Conservation (phyloP, 92 coral and sea anemone genomes). For the Muricea muricata region DNA sequence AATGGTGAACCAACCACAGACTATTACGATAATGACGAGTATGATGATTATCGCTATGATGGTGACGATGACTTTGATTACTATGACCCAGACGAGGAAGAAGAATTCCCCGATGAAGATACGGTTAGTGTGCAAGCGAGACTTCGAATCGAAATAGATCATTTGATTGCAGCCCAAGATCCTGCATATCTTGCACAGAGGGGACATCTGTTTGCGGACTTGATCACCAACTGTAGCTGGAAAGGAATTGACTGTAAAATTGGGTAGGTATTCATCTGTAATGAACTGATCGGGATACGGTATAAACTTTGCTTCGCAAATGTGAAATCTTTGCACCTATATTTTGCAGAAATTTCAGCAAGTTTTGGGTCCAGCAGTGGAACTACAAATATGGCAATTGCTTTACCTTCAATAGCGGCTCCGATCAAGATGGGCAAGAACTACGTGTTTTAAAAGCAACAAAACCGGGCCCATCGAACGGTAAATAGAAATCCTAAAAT, state of each 20-base stretch:
- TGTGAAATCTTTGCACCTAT: too few relatives aligned
- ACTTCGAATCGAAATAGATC: conserved; percentile 5
- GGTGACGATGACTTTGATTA: not conserved
- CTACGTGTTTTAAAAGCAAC: not conserved
- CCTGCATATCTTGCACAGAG: conserved; percentile 45
- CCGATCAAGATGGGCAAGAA: not conserved
- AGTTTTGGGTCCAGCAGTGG: not conserved
- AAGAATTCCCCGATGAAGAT: conserved; percentile 36
- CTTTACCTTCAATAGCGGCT: not conserved
- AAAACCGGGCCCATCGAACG: not conserved
- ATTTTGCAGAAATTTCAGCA: not conserved
- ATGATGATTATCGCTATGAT: not conserved
- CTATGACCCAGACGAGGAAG: not conserved
- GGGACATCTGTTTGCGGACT: conserved; percentile 78
- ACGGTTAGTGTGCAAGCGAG: not conserved
- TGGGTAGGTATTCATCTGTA: conserved; percentile 60
- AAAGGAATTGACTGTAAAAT: conserved; percentile 79
- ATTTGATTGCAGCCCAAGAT: conserved; percentile 6
- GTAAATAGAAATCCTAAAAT: not conserved
- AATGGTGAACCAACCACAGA: not conserved
- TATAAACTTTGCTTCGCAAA: too few relatives aligned
- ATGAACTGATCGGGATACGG: too few relatives aligned
- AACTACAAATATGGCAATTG: conserved; percentile 15
- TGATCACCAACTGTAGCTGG: conserved; percentile 82
- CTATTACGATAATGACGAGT: not conserved